Conservation (phyloP, 1,140 invertebrate species). For the Heliconius hermathena region DNA sequence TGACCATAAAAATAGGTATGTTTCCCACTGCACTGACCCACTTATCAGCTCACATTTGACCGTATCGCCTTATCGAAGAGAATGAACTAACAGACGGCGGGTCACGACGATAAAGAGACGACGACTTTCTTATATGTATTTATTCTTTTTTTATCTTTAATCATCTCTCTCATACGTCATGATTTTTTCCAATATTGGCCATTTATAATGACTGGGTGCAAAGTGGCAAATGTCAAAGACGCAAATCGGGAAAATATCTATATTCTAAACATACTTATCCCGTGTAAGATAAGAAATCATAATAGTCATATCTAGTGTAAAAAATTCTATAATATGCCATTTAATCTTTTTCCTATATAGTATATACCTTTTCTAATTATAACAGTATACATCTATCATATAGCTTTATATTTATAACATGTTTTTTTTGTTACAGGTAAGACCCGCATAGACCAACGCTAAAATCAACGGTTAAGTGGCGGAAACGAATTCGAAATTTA, state of each 20-base stretch:
- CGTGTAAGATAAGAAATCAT: background rate
- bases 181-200: background rate
- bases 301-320: background rate
- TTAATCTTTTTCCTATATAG: background rate
- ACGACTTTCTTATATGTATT: conserved; percentile 51
- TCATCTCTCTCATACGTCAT: background rate
- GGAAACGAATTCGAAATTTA: conserved; percentile 60
- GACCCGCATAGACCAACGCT: conserved; percentile 38
- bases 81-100: conserved; percentile 57
- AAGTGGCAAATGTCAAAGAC: background rate
- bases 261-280: background rate
- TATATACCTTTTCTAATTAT: background rate
- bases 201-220: background rate
- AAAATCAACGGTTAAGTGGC: conserved; percentile 39
- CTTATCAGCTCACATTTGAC: conserved; percentile 70
- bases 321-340: background rate
- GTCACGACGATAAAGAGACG: conserved; percentile 66
- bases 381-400: background rate
- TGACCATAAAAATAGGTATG: conserved; percentile 63
- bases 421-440: conserved; percentile 72
- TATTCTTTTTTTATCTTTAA: conserved; percentile 5
- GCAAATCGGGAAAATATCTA: background rate
- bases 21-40: conserved; percentile 69
- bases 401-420: background rate
- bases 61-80: conserved; percentile 58